phyloP scores from a whole-genome alignment of 2,888 invertebrate genomes.

The Zhuqinia jingwanae region DNA sequence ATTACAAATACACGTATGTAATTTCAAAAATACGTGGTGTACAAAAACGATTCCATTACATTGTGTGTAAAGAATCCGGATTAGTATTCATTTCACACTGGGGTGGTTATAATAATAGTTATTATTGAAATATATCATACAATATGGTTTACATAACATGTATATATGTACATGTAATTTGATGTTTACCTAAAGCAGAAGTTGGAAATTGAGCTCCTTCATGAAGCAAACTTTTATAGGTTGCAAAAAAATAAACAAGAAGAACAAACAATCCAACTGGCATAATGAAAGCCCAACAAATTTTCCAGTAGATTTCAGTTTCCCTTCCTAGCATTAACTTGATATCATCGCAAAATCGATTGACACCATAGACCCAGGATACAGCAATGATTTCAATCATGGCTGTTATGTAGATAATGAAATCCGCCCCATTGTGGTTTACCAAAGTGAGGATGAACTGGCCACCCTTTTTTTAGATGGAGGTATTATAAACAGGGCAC shows the following conservation, averaged over 20 bases:
- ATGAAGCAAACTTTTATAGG: conserved; percentile 37
- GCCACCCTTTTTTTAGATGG: conserved; percentile 83
- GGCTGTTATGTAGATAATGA: conserved; percentile 84
- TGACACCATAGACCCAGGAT: conserved; percentile 82
- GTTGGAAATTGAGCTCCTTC: conserved; percentile 59
- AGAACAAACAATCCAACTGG: conserved; percentile 85
- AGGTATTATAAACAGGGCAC: conserved; percentile 17
- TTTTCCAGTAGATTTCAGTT: conserved; percentile 88
- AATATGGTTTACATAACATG: background rate
- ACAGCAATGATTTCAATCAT: conserved; percentile 84
- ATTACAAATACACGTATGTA: too few species aligned
- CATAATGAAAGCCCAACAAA: conserved; percentile 89
- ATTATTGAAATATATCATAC: background rate
- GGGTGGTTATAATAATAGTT: too few species aligned
- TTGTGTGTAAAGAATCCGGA: background rate
- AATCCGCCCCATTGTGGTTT: conserved; percentile 85
- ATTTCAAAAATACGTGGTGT: too few species aligned
- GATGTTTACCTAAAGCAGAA: conserved; percentile 50
- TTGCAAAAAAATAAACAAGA: conserved; percentile 71
- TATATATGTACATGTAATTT: background rate
- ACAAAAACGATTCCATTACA: too few species aligned
- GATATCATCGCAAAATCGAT: conserved; percentile 86
- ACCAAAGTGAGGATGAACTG: conserved; percentile 85
- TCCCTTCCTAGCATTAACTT: conserved; percentile 90
- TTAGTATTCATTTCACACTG: too few species aligned